Evolutionary conservation across 1,140 invertebrate genomes (phyloP).

Genomic region (Anoplolepis gracilipes): DNA sequence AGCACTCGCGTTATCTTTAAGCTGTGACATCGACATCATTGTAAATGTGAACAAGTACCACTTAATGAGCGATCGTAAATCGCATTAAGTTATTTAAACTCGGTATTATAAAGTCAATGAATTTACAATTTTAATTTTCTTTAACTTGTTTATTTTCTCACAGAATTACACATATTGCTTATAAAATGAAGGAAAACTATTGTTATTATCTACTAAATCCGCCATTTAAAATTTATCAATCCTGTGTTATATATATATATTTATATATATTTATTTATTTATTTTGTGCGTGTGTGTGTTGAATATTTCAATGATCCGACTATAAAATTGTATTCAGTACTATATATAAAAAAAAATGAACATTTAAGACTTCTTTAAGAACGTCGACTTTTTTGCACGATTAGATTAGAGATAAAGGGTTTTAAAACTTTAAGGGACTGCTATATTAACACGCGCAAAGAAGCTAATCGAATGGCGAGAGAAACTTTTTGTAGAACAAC

Average conservation of each 20-base stretch:
- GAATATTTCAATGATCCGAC: not conserved
- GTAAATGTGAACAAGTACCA: conserved; percentile 19
- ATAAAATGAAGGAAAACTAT: not conserved
- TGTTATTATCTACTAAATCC: not conserved
- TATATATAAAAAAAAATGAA: not conserved
- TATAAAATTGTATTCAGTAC: not conserved
- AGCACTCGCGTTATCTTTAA: conserved; percentile 38
- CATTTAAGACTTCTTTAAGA: not conserved
- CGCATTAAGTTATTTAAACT: not conserved
- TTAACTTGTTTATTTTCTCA: not conserved
- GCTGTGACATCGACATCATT: not conserved
- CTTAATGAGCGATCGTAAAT: conserved; percentile 30
- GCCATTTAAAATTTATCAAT: not conserved
- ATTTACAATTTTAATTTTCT: not conserved
- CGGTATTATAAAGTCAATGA: not conserved
- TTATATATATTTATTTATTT: no score
- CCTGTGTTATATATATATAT: no score
- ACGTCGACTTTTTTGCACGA: not conserved
- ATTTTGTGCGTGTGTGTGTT: no score
- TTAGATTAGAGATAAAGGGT: not conserved
- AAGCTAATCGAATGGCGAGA: conserved; percentile 48
- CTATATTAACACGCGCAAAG: not conserved
- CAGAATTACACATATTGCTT: not conserved
- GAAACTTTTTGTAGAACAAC: conserved; percentile 46
- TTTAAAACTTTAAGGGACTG: not conserved